Percentiles rank a stretch among this genome's conserved stretches.
These are phyloP conservation scores for Python bivittatus DNA, from an alignment of 2,113 vertebrate genomes.

Conservation along the genomic window DNA sequence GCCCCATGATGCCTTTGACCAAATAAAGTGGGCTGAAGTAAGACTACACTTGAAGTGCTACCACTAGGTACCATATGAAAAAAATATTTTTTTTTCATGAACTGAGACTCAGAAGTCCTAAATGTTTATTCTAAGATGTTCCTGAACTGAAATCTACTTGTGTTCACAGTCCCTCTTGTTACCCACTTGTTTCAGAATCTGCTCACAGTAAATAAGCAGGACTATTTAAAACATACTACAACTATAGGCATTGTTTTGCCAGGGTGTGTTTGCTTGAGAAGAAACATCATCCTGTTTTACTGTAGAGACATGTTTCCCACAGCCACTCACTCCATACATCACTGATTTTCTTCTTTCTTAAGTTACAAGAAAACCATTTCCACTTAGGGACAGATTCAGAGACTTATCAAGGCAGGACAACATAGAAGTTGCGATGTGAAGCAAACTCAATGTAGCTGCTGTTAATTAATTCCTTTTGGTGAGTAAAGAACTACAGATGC, in stretches of 20 bases:
- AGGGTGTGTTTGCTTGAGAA: neutral
- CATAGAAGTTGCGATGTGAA: neutral
- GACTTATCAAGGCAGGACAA: neutral
- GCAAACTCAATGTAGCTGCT: neutral
- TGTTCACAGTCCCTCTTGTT: too few species aligned
- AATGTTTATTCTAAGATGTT: too few species aligned
- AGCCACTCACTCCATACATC: neutral
- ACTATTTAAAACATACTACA: neutral
- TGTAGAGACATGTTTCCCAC: neutral
- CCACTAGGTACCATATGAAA: too few species aligned
- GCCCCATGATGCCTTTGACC: too few species aligned
- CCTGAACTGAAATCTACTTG: too few species aligned
- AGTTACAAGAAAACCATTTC: neutral
- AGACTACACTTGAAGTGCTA: too few species aligned
- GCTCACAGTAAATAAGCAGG: neutral
- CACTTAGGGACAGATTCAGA: neutral
- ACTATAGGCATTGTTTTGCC: neutral
- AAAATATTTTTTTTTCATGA: too few species aligned
- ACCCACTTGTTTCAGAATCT: neutral
- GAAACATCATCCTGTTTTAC: neutral
- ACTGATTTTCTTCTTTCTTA: neutral
- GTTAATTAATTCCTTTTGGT: neutral
- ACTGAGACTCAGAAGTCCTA: too few species aligned
- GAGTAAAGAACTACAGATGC: neutral
- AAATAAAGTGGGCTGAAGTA: too few species aligned